Conservation (phyloP, 2,888 invertebrate species). For the Amphipyra berbera region DNA sequence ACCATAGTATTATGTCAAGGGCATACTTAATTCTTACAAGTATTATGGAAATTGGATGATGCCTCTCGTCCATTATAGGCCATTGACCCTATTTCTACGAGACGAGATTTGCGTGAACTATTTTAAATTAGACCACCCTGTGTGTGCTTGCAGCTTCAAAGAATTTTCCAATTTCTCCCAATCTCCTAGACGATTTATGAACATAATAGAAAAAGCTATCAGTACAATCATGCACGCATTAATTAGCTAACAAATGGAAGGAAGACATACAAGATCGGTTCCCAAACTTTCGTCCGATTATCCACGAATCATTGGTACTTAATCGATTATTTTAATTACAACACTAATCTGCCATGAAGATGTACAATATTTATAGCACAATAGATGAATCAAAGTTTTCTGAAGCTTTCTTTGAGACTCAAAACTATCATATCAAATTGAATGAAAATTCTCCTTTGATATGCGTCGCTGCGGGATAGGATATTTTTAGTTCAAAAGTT, state of each 20-base stretch:
- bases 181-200: slow-evolving; percentile 3
- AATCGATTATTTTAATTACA: slow-evolving; percentile 42
- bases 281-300: slow-evolving; percentile 51
- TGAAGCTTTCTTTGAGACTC: slow-evolving; percentile 3
- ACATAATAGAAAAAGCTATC: slow-evolving; percentile 9
- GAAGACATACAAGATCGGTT: slow-evolving; percentile 23
- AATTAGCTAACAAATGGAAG: neutral
- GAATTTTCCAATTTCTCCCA: slow-evolving; percentile 3
- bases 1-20: slow-evolving; percentile 29
- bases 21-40: slow-evolving; percentile 23
- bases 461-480: neutral
- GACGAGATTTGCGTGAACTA: neutral
- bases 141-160: slow-evolving; percentile 4
- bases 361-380: slow-evolving; percentile 14
- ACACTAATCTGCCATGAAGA: slow-evolving; percentile 27
- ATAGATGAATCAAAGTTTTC: neutral
- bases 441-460: neutral
- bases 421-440: neutral
- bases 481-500: slow-evolving; percentile 12
- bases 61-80: slow-evolving; percentile 8
- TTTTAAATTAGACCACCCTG: slow-evolving; percentile 18
- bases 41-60: slow-evolving; percentile 33
- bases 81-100: slow-evolving; percentile 5
- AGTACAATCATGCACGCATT: slow-evolving; percentile 6
- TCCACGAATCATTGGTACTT: slow-evolving; percentile 18